These are phyloP conservation scores for Papilio aristodemus DNA, from an alignment of 1,140 invertebrate genomes.

Conservation along the genomic window DNA sequence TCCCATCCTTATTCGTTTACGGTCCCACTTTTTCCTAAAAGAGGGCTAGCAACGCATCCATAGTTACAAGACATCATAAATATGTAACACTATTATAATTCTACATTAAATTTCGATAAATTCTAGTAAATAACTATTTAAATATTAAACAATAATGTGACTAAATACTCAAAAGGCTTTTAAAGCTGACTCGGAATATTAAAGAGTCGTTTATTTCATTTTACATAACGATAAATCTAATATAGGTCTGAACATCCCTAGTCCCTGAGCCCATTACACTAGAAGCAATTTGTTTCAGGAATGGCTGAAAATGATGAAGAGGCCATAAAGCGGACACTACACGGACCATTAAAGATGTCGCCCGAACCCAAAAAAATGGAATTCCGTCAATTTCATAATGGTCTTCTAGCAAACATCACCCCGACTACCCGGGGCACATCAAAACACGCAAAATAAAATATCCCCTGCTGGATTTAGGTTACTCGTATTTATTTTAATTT, in stretches of 20 bases:
- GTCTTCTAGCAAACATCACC: constrained; percentile 16
- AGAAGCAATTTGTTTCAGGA: constrained; percentile 33
- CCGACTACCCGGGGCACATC: not conserved
- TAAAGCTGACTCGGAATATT: not conserved
- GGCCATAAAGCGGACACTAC: constrained; percentile 32
- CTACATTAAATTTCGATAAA: not conserved
- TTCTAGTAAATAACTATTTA: not conserved
- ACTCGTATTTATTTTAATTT: not conserved
- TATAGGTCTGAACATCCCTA: constrained; percentile 21
- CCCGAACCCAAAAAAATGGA: constrained; percentile 18
- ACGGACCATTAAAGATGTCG: constrained; percentile 31
- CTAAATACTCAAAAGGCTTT: not conserved
- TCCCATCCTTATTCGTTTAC: no score
- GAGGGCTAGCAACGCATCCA: no score
- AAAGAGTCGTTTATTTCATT: constrained; percentile 7
- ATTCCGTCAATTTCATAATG: constrained; percentile 28
- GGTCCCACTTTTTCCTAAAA: no score
- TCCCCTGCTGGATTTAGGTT: not conserved
- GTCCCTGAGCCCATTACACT: constrained; percentile 22
- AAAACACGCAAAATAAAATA: not conserved
- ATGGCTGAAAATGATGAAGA: constrained; percentile 34
- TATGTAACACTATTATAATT: no score
- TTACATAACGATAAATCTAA: constrained; percentile 28
- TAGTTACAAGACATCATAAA: no score
- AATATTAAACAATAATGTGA: not conserved